Evolutionary conservation across 2,797 vertebrate species (phyloP), one percentile per base, ranked within the genome.

Genomic region (Discoglossus pictus): DNA sequence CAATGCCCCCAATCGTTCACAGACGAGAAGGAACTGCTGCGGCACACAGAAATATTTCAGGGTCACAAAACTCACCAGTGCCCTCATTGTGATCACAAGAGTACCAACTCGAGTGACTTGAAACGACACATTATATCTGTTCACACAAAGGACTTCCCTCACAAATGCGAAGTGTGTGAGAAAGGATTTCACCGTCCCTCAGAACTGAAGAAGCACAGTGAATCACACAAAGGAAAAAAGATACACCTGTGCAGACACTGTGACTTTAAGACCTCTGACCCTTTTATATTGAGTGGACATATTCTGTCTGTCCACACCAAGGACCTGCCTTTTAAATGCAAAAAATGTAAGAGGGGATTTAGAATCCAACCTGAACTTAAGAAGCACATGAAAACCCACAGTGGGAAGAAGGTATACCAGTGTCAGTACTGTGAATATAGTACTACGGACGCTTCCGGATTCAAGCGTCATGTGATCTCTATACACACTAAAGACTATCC

Each of bases 401-500:
- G 93, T 21, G 97, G 97, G 76, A 92, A 94, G 78, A 99, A 99
- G 76, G 93, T 98, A 65, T 98, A 98, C 87, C 96, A 98, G 75
- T 98, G 96, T 87, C 94, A 98, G 89, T 98, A 95, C 86, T 98
- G 96, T 79, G 94, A 98, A 78, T 98, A 98, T 75, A 98, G 93
- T 89, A 98, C 94, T 78, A 96, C 96, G 65, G 96, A 98, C 81
- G 95, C 96, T 58, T 98, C 96, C 13, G 96, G 96, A 81, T 98
- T 98, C 81, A 98, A 98, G 75, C 93, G 96, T 25, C 96, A 98
- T 1, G 96, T 98, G 74, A 98, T 98, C 82, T 98, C 95, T 23
- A 98, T 98, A 84, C 96, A 98, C 85, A 98, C 96, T 39, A 98
- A 98, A 87, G 95, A 98, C 92, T 98, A 98, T 62, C 96, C 96